Evolutionary conservation across 1,140 invertebrate species (phyloP), one percentile per base, ranked within the genome.

Genomic region (Melanaphis sacchari): DNA sequence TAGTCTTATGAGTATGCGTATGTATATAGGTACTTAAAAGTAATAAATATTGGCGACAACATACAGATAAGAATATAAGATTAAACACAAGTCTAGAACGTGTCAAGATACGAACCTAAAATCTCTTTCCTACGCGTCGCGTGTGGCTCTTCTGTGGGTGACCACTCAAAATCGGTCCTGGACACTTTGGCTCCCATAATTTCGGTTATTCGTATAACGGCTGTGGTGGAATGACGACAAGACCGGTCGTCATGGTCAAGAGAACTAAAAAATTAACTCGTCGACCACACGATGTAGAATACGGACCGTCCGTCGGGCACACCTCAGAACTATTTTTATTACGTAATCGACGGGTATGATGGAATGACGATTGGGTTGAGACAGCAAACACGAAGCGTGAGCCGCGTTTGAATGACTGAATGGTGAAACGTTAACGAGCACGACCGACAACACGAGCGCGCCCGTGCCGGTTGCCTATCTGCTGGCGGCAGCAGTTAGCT

Each of bases 101-200:
- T 84, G 24, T 94, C 94, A 93, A 76, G 15, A n/a, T 76, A 95
- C 96, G 96, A 96, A 99, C 98, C 97, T 95, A 99, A 96, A 95
- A 99, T 99, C 94, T 98, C 96, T 96, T 99, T 99, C 93, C 99
- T 96, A 92, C 99, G 96, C 94, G 97, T 97, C 1, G 99, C 99
- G 95, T 99, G 99, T n/a, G 99, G 99, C 95, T 99, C 99, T 95
- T 99, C 99, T 1, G 98, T 98, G 94, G 99, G 99, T 38, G 97
- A 96, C 99, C 99, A 99, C 95, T 99, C 99, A 95, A 99, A 99
- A 96, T 99, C 98, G 2, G 96, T 97, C 94, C 98, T 96, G 4
- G 98, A 98, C 26, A 98, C 97, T 94, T 96, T 96, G 94, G 98
- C 97, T 31, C 98, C 98, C 98, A 99, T 90, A 43, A 15, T 49